These are phyloP conservation scores for Dicentrarchus labrax DNA, from an alignment of 2,113 vertebrate genomes.

Conservation along the genomic window DNA sequence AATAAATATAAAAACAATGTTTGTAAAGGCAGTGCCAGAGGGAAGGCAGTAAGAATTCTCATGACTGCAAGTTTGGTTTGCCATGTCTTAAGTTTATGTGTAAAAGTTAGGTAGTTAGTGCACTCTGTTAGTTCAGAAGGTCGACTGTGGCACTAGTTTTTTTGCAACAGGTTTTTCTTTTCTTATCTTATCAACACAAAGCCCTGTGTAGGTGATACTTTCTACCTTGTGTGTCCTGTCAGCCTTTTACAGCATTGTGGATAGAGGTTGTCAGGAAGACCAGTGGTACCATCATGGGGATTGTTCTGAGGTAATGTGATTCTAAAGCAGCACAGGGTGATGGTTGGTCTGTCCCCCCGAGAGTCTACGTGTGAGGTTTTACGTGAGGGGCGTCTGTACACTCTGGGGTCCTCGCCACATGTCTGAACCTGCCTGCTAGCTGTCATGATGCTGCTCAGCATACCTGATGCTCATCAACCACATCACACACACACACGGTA, in stretches of 20 bases:
- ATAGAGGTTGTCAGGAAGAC: constrained; percentile 9
- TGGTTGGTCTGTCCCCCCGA: constrained; percentile 4
- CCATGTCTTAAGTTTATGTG: too few species aligned
- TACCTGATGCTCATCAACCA: constrained; percentile 35
- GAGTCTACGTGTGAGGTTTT: constrained; percentile 22
- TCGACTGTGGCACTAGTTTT: too few species aligned
- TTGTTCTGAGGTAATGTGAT: constrained; percentile 36
- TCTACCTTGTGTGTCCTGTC: neutral
- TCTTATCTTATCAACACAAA: neutral
- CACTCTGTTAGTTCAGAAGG: too few species aligned
- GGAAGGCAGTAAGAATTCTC: too few species aligned
- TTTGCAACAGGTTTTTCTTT: neutral
- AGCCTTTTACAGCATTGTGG: neutral
- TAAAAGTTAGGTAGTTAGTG: too few species aligned
- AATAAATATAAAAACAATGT: too few species aligned
- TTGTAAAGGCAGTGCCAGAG: too few species aligned
- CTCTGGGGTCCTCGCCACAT: constrained; percentile 42
- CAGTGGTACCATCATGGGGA: constrained; percentile 9
- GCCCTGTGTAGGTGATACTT: too few species aligned
- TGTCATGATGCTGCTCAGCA: constrained; percentile 9
- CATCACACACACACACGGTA: neutral
- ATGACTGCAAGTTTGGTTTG: too few species aligned
- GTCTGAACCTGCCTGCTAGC: constrained; percentile 55
- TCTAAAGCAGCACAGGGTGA: constrained; percentile 8
- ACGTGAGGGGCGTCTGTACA: constrained; percentile 9